Evolutionary conservation across 2,113 vertebrate genomes (phyloP).

Genomic region (Columba janthina): DNA sequence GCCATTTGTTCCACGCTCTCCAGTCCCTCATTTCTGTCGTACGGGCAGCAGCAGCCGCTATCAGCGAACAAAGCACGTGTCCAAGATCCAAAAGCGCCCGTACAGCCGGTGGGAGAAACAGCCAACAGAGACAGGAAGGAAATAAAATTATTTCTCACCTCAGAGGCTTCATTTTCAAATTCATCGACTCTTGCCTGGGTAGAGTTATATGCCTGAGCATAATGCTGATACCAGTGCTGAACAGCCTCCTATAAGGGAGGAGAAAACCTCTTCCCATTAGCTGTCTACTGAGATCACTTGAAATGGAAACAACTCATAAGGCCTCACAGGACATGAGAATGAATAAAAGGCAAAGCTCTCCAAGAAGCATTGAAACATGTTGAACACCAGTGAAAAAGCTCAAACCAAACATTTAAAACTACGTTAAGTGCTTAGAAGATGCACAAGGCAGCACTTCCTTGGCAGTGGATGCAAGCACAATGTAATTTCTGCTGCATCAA

Average conservation of each 20-base stretch:
- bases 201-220: constrained; percentile 73
- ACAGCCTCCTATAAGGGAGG: constrained; percentile 73
- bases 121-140: background rate
- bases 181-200: constrained; percentile 67
- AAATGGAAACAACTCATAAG: background rate
- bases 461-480: background rate
- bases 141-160: constrained; percentile 62
- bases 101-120: background rate
- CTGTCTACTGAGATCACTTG: background rate
- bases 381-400: background rate
- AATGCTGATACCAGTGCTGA: constrained; percentile 85
- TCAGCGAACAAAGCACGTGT: background rate
- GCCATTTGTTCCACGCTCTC: background rate
- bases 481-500: background rate
- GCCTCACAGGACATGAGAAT: background rate
- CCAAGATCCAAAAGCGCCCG: background rate
- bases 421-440: background rate
- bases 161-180: constrained; percentile 77
- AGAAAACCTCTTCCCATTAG: constrained; percentile 7
- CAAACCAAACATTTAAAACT: background rate
- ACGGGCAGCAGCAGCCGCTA: background rate
- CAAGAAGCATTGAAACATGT: background rate
- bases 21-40: background rate
- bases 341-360: background rate
- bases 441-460: background rate